Conservation (phyloP, 2,113 vertebrate genomes). For the Phyllostomus discolor region DNA sequence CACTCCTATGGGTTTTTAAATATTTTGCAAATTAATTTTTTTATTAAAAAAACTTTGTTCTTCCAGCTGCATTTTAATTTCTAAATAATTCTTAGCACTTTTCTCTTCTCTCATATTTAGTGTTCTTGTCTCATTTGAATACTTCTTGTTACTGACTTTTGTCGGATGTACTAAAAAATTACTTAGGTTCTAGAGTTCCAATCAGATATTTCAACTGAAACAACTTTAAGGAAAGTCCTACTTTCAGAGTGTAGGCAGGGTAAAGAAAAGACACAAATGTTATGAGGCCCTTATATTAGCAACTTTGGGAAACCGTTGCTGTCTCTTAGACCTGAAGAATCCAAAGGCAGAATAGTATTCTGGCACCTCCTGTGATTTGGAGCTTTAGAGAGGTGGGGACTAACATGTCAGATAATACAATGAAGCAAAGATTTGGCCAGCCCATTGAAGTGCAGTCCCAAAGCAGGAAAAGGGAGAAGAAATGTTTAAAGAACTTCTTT, state of each 20-base stretch:
- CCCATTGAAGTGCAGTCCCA: not conserved
- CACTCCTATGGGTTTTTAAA: not conserved
- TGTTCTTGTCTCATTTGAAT: not conserved
- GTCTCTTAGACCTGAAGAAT: not conserved
- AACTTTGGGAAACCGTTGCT: not conserved
- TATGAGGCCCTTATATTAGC: not conserved
- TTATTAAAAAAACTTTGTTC: not conserved
- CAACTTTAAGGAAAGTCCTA: not conserved
- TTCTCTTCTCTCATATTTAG: not conserved
- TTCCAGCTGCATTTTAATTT: not conserved
- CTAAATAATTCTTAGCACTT: not conserved
- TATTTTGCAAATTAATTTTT: not conserved
- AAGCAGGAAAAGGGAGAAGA: not conserved
- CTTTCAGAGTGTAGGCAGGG: not conserved
- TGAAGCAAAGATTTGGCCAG: not conserved
- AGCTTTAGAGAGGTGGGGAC: not conserved
- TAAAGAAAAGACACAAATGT: not conserved
- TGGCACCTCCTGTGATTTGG: not conserved
- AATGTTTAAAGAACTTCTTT: not conserved
- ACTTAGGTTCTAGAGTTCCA: not conserved
- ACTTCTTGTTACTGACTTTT: not conserved
- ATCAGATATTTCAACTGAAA: not conserved
- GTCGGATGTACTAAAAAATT: not conserved
- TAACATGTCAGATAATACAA: not conserved
- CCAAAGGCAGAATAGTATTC: not conserved